Evolutionary conservation across 2,888 invertebrate genomes (phyloP).

Genomic region (Hemistola chrysoprasaria): DNA sequence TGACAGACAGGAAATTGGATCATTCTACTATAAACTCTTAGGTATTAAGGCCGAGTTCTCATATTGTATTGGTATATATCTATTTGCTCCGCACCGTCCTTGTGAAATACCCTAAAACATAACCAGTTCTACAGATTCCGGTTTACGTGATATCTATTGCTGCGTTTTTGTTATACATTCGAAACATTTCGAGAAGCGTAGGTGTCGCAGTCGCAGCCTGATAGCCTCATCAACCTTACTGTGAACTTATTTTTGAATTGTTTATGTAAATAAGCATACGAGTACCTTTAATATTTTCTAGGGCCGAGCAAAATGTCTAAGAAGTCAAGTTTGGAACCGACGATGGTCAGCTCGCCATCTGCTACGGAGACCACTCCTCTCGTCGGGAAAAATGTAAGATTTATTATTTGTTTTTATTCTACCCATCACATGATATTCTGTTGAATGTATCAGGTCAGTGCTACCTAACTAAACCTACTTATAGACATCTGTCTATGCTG

Average conservation of each 20-base stretch:
- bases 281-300: too few relatives aligned
- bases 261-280: too few relatives aligned
- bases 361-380: constrained; percentile 61
- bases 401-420: too few relatives aligned
- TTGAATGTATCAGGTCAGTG: too few relatives aligned
- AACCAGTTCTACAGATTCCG: constrained; percentile 15
- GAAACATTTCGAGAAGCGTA: constrained; percentile 6
- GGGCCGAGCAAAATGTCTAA: constrained; percentile 48
- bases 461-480: too few relatives aligned
- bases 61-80: constrained; percentile 7
- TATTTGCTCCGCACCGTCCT: constrained; percentile 8
- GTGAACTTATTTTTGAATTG: too few relatives aligned
- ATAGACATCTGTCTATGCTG: too few relatives aligned
- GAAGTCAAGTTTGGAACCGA: constrained; percentile 36
- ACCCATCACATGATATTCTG: too few relatives aligned
- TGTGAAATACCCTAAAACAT: constrained; percentile 13
- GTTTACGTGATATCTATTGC: constrained; percentile 6
- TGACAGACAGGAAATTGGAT: constrained; percentile 42
- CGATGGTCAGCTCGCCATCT: constrained; percentile 30
- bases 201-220: constrained; percentile 4
- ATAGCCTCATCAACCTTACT: too few relatives aligned
- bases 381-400: constrained; percentile 55
- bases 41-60: constrained; percentile 10
- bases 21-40: constrained; percentile 32
- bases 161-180: constrained; percentile 13